These are phyloP conservation scores for Ichneumoninae sp. DNA, from an alignment of 2,888 invertebrate genomes.

Conservation along the genomic window DNA sequence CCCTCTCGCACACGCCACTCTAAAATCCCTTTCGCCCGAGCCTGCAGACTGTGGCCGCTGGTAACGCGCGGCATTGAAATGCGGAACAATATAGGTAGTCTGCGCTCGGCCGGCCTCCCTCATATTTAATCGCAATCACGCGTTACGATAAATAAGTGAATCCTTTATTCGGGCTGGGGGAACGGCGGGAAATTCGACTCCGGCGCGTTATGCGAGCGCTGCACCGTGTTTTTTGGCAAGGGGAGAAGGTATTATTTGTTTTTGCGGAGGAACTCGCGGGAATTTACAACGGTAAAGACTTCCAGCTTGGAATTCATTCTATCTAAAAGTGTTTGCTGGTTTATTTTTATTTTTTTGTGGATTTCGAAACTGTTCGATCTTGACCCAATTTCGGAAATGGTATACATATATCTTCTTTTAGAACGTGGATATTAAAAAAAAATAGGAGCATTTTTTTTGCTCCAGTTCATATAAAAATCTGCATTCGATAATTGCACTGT, in stretches of 20 bases:
- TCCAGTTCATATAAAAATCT: too few species aligned
- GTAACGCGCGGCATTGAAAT: constrained; percentile 55
- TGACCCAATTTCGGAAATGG: too few species aligned
- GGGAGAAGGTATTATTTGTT: neutral
- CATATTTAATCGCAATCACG: constrained; percentile 40
- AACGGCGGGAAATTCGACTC: constrained; percentile 4
- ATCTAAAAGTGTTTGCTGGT: too few species aligned
- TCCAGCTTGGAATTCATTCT: too few species aligned
- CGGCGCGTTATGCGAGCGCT: neutral
- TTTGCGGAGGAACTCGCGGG: neutral
- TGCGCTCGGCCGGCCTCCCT: constrained; percentile 9
- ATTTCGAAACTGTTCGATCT: too few species aligned
- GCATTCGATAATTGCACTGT: too few species aligned
- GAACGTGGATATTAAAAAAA: too few species aligned
- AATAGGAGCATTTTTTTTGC: too few species aligned
- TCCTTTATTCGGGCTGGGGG: neutral
- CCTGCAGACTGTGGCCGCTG: constrained; percentile 4
- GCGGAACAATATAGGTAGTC: constrained; percentile 44
- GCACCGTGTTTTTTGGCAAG: neutral
- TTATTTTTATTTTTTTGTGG: too few species aligned
- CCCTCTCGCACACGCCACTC: constrained; percentile 61
- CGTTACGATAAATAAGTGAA: constrained; percentile 16
- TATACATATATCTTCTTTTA: too few species aligned
- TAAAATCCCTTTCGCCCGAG: constrained; percentile 47
- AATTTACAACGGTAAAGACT: neutral